Percentiles rank a stretch among this genome's conserved stretches.
Conservation (phyloP, 2,888 invertebrate species). For the Criorhina ranunculi region DNA sequence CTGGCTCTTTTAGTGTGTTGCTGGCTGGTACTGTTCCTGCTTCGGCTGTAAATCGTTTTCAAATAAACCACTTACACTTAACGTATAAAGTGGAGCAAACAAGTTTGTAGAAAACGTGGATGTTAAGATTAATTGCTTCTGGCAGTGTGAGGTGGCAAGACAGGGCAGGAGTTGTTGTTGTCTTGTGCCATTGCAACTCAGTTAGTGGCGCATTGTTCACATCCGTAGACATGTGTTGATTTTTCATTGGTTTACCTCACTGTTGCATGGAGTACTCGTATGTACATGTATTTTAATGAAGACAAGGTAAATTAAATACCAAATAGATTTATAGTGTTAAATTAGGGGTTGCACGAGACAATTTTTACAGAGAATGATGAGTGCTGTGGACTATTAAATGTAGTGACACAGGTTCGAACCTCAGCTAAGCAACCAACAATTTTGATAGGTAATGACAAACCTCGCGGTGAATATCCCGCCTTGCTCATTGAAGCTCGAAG, state of each 20-base stretch:
- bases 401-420: too few relatives aligned
- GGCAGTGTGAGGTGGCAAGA: slow-evolving; percentile 67
- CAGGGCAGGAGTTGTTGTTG: slow-evolving; percentile 70
- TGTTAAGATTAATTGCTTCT: slow-evolving; percentile 74
- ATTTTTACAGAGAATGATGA: neutral
- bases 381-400: too few relatives aligned
- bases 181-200: slow-evolving; percentile 39
- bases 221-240: slow-evolving; percentile 36
- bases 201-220: slow-evolving; percentile 28
- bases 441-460: too few relatives aligned
- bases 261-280: slow-evolving; percentile 1
- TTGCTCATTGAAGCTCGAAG: too few relatives aligned
- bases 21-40: slow-evolving; percentile 7
- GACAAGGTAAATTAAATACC: slow-evolving; percentile 38
- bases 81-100: slow-evolving; percentile 71
- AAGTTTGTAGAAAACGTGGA: slow-evolving; percentile 70
- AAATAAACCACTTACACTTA: slow-evolving; percentile 71
- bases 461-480: too few relatives aligned
- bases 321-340: slow-evolving; percentile 23
- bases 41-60: slow-evolving; percentile 71
- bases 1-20: slow-evolving; percentile 12
- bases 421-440: too few relatives aligned
- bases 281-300: slow-evolving; percentile 9
- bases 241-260: slow-evolving; percentile 9
- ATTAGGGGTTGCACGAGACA: neutral